Percentiles rank a stretch among this genome's conserved stretches.
phyloP scores from a whole-genome alignment of 1,140 invertebrate species.

The Monochamus saltuarius region DNA sequence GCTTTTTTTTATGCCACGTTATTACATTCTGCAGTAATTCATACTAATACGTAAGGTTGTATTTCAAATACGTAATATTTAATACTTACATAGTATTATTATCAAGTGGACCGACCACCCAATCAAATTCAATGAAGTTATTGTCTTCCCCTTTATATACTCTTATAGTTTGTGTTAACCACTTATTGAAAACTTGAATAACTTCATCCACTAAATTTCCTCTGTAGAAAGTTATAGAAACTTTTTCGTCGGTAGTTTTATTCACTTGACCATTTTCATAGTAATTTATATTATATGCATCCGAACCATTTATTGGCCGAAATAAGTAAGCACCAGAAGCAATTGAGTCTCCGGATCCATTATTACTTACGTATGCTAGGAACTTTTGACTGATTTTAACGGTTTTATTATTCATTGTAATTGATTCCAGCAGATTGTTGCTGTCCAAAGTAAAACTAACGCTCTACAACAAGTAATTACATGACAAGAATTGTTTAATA shows the following conservation, averaged over 20 bases:
- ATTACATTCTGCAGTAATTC: too few relatives aligned
- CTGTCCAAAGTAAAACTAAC: too few relatives aligned
- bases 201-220: not conserved
- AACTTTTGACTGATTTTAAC: constrained; percentile 4
- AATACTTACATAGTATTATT: not conserved
- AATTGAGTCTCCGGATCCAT: not conserved
- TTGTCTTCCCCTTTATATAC: not conserved
- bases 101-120: constrained; percentile 3
- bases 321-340: constrained; percentile 6
- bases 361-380: not conserved
- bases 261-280: too few relatives aligned
- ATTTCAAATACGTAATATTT: too few relatives aligned
- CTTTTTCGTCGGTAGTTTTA: too few relatives aligned
- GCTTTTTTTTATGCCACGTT: too few relatives aligned
- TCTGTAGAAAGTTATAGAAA: too few relatives aligned
- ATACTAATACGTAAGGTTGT: too few relatives aligned
- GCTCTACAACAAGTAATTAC: too few relatives aligned
- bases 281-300: not conserved
- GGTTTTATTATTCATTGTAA: not conserved
- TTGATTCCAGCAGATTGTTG: too few relatives aligned
- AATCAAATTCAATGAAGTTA: constrained; percentile 2
- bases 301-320: not conserved
- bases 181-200: not conserved
- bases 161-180: not conserved
- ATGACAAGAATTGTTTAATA: too few relatives aligned